Evolutionary conservation across 2,113 vertebrate species (phyloP), one percentile per base, ranked within the genome.

Genomic region (Melanotaenia duboulayi): DNA sequence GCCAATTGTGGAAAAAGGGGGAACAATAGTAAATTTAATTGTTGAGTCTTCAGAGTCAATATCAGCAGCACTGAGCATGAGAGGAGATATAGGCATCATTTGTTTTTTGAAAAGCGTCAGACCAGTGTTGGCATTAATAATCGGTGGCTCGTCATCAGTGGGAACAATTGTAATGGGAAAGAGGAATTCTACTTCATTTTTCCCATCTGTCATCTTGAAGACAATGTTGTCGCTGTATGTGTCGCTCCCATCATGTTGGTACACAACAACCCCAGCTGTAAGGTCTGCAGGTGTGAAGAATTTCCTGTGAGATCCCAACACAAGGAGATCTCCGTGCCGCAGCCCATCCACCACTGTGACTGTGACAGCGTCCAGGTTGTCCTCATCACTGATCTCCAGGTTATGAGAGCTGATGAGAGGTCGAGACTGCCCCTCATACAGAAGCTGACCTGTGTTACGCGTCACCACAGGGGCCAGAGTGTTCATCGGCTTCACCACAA

Each of bases 401-500:
- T 95, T 98, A 25, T 94, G 94, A 1, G 74, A 57, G 1, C 89
- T 94, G 0, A 96, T 94, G 16, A 99, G 95, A 3, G 96, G 95
- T 40, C 96, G 92, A 0, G 96, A 97, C 80, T 99, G 97, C 0
- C 97, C 97, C 77, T 99, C 97, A 2, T 96, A 99, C 20, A 99
- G 94, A 51, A 99, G 90, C 5, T 97, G 97, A 0, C 97, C 97
- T 0, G 95, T 96, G 90, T 99, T 99, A 4, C 94, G 93, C 0
- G 95, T 97, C 63, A 99, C 96, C 11, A 97, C 94, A 0, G 97
- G 97, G 0, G 97, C 97, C 71, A 99, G 61, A 0, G 96, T 95
- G 87, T 99, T 98, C 96, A 97, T 97, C 12, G 97, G 96, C 81
- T 97, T 99, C 58, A 99, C 96, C 23, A 98, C 96, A 3, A 99